Conservation (phyloP, 2,113 vertebrate species). For the Rhabdornis inornatus region DNA sequence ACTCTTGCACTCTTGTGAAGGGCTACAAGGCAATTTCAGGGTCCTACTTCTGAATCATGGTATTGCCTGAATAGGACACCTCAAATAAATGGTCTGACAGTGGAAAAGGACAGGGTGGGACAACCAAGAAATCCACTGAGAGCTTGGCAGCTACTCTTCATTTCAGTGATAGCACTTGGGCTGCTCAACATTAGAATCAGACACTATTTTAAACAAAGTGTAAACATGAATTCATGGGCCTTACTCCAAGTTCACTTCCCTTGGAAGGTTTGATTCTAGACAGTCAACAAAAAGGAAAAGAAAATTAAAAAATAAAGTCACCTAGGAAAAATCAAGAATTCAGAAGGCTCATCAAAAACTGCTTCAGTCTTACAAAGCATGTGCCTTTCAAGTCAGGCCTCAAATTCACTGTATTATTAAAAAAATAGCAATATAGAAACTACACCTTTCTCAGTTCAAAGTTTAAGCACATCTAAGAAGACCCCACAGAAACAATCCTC, state of each 20-base stretch:
- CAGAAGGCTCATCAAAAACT: neutral
- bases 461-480: neutral
- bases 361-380: neutral
- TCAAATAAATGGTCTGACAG: neutral
- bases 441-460: neutral
- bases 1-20: neutral
- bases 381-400: neutral
- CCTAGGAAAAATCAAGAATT: neutral
- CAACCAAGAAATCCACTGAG: neutral
- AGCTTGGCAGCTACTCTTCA: neutral
- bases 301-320: neutral
- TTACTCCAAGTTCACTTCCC: neutral
- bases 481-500: neutral
- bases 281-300: neutral
- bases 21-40: neutral
- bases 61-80: neutral
- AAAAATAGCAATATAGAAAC: slow-evolving; percentile 48
- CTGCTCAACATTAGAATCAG: neutral
- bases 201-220: neutral
- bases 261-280: neutral
- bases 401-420: neutral
- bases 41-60: neutral
- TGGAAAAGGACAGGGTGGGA: neutral
- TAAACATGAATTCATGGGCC: neutral
- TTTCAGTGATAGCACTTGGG: neutral